Percentiles rank a stretch among this genome's conserved stretches.
Evolutionary conservation across 2,797 vertebrate species (phyloP).

Genomic region (Telmatherina bonti): DNA sequence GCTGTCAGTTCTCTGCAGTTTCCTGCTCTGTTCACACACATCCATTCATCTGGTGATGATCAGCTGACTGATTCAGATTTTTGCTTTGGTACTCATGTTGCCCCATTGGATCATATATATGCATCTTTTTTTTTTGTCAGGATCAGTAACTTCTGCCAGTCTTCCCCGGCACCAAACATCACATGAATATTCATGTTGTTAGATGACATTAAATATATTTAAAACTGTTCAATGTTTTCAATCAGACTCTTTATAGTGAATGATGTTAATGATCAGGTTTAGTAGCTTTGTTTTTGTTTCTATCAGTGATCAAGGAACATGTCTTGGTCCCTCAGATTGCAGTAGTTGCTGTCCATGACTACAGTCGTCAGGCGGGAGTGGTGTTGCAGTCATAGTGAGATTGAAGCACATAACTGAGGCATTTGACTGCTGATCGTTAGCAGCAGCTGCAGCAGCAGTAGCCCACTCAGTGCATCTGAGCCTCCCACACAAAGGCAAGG

Average conservation of each 20-base stretch:
- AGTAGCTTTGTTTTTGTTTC: constrained; percentile 6
- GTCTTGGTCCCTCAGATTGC: constrained; percentile 48
- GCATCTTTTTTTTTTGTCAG: background rate
- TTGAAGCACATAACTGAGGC: constrained; percentile 71
- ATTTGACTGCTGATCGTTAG: constrained; percentile 76
- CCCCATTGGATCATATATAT: background rate
- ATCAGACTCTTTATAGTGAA: background rate
- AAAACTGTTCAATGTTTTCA: background rate
- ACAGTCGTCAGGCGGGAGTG: constrained; percentile 69
- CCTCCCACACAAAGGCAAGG: constrained; percentile 82
- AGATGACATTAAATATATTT: background rate
- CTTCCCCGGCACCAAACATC: background rate
- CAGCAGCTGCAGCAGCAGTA: constrained; percentile 61
- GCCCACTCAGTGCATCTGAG: constrained; percentile 79
- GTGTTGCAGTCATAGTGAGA: constrained; percentile 66
- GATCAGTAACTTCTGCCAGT: background rate
- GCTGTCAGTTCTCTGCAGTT: background rate
- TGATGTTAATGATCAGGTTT: background rate
- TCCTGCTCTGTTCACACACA: background rate
- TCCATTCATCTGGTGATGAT: background rate
- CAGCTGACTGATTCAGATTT: background rate
- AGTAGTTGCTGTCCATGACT: constrained; percentile 67
- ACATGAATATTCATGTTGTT: background rate
- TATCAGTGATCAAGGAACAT: constrained; percentile 15
- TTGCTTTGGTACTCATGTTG: background rate